Evolutionary conservation across 2,113 vertebrate species (phyloP), one percentile per base, ranked within the genome.

Genomic region (Caloenas nicobarica): DNA sequence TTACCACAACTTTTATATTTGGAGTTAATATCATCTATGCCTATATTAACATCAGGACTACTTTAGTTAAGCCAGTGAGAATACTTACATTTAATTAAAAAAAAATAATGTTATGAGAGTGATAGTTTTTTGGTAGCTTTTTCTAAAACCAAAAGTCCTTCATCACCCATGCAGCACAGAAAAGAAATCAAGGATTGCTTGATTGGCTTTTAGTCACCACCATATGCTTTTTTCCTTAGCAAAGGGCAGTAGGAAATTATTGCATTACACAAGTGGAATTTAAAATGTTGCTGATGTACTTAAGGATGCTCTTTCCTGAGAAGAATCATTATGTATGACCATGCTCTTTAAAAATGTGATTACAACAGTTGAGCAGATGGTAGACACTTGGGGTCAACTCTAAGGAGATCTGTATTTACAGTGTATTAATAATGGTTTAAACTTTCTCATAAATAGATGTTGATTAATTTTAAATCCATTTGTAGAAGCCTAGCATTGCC

Each of bases 401-500:
- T 97, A 89, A 96, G 96, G 95, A 96, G 98, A 97, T 97, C 97
- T 97, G 95, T 97, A 98, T 98, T 98, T 98, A 98, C 96, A 98
- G 96, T 97, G 97, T 97, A 98, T 98, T 98, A 98, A 98, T 98
- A 98, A 98, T 98, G 98, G 98, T 98, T 98, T 98, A 98, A 97
- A 97, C 94, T 96, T 98, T 98, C 97, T 98, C 98, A 98, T 98
- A 98, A 98, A 98, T 98, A 98, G 97, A 98, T 97, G 97, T 96
- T 98, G 98, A 98, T 98, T 98, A 98, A 98, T 98, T 97, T 98
- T 97, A 98, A 98, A 98, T 98, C 98, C 98, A 98, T 98, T 98
- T 98, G 97, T 97, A 96, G 97, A 96, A 96, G 96, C 89, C 88
- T 44, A 87, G 96, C 96, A 65, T 97, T 97, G 98, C 98, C 98